Base-by-base conservation (phyloP, 2,113 vertebrate species). In the Menidia beryllina region DNA sequence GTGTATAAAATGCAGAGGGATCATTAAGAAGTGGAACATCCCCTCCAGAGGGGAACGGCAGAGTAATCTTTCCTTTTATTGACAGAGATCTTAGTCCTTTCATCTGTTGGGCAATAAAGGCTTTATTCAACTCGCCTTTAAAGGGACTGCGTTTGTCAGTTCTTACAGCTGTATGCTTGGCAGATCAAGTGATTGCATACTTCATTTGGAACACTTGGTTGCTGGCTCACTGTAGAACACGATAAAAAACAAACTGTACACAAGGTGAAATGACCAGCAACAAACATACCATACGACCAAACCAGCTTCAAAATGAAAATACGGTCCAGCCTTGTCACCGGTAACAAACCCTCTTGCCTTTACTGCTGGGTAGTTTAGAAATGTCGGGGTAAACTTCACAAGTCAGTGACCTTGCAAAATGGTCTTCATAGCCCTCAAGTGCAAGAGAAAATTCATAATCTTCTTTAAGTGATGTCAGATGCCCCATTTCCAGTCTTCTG, bases 1-100 rank as follows among this genome's bases (percentile, higher is more conserved):
- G 52, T 65, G 27, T 70, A 55, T 15, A 68, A 62, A 83, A 79
- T 65, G 51, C 36, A 21, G 61, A 75, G 49, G 55, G 72, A 70
- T 86, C 77, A 89, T 92, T 90, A 86, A 88, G 82, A 77, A 64
- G 24, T 56, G 36, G 71, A 85, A 68, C 50, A 78, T 81, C 57
- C 55, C 68, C 54, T 52, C 45, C 17, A 69, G 72, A 85, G 71
- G 56, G 62, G 54, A 65, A 75, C 56, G 61, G 55, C 67, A 45
- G 41, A 74, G 78, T 84, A 79, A 85, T 91, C 78, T 88, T 82
- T 86, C 69, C 74, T 83, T n/a, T 80, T 79, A 65, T 79, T 82
- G 75, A 66, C 72, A 72, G 64, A 72, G 68, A 85, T 84, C 74
- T 81, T 74, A 90, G 63, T 56, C 21, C 13, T 56, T 82, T 60